These are phyloP conservation scores for Crossocerus cetratus DNA, from an alignment of 2,888 invertebrate species.

Conservation along the genomic window DNA sequence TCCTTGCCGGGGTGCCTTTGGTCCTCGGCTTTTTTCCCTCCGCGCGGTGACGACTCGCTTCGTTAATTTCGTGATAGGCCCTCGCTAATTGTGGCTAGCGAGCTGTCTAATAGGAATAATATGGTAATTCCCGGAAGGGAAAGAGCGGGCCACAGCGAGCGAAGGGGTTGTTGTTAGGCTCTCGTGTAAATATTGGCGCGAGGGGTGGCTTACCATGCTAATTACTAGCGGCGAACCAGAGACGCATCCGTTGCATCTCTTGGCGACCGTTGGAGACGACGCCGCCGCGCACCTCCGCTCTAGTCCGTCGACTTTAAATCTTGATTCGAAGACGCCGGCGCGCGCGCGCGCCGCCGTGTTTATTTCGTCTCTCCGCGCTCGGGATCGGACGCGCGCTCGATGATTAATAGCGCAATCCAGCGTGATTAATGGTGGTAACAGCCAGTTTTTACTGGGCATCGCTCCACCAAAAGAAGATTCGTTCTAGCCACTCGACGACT, in stretches of 20 bases:
- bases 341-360: too few species aligned
- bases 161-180: conserved; percentile 53
- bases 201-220: conserved; percentile 57
- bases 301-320: background rate
- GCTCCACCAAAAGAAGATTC: background rate
- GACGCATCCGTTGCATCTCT: conserved; percentile 42
- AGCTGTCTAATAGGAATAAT: conserved; percentile 75
- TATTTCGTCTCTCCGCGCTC: background rate
- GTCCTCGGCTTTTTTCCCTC: background rate
- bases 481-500: background rate
- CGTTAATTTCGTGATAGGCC: conserved; percentile 72
- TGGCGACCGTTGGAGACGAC: background rate
- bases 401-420: background rate
- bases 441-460: background rate
- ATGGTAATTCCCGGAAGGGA: conserved; percentile 68
- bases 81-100: conserved; percentile 75
- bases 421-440: background rate
- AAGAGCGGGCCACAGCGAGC: conserved; percentile 30
- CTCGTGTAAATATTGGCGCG: conserved; percentile 58
- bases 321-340: background rate
- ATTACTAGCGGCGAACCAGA: conserved; percentile 55
- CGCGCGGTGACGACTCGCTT: conserved; percentile 61
- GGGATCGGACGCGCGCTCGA: conserved; percentile 10
- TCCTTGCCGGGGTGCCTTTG: background rate
- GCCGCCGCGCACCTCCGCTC: background rate